Evolutionary conservation across 2,888 invertebrate genomes (phyloP), one percentile per base, ranked within the genome.

Genomic region (Caradrina clavipalpis): DNA sequence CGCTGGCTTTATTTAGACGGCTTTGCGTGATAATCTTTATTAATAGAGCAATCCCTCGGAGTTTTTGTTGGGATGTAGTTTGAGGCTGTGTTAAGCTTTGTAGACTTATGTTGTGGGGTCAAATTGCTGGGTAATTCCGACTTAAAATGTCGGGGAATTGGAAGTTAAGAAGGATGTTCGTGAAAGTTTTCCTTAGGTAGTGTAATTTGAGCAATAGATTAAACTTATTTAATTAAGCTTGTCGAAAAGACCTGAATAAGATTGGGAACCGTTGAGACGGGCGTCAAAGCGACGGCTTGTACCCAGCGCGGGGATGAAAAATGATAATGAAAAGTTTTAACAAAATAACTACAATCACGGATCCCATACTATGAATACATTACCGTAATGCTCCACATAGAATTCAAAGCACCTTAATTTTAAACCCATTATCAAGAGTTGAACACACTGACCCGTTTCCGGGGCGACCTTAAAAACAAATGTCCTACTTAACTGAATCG

Each of bases 21-120:
- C 69, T 75, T 74, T 59, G 31, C 56, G 50, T 67, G 61, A 75
- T 83, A 81, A 83, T 83, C 75, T 75, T 83, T 82, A 81, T 78
- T 75, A 78, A 83, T 80, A 80, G 83, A 69, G 70, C 61, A 39
- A 71, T 71, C 62, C 57, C 54, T 53, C 50, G 57, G 57, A 59
- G 56, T 68, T 81, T 74, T 81, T 81, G 75, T 58, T 62, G 45
- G 42, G 51, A 79, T 69, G 45, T 59, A 76, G 61, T 58, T 73
- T 65, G 67, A 57, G 68, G 65, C 60, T 39, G 53, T 57, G 59
- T 53, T 78, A 56, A 72, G 72, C 72, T 72, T 72, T 21, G 55
- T 19, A 59, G 64, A 62, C 59, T 73, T 72, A 64, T 57, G 61
- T 66, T 51, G 56, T 57, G 65, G 56, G 42, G 19, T 70, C 53